Evolutionary conservation across 2,113 vertebrate species (phyloP).

Genomic region (Halcyon senegalensis): DNA sequence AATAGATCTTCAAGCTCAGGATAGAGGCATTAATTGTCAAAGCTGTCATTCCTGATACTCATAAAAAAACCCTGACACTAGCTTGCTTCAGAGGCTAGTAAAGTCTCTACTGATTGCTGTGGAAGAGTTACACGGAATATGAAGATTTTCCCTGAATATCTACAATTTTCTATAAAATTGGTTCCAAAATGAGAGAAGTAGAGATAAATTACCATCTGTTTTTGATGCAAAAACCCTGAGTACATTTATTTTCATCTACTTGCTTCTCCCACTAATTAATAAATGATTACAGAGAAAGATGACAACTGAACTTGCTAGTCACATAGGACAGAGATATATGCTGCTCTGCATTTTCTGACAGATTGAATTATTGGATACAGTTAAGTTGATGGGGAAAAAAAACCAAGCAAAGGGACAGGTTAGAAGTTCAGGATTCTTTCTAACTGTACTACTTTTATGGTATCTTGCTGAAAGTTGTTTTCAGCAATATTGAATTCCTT

Average conservation of each 20-base stretch:
- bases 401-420: background rate
- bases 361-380: background rate
- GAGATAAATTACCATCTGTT: background rate
- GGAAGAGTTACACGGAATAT: background rate
- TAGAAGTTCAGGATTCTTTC: conserved; percentile 10
- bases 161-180: background rate
- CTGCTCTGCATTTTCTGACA: background rate
- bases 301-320: conserved; percentile 10
- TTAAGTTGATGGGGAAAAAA: background rate
- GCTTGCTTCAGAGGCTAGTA: background rate
- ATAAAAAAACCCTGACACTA: background rate
- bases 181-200: background rate
- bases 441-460: background rate
- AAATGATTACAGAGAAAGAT: conserved; percentile 8
- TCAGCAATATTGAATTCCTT: background rate
- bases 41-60: background rate
- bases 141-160: background rate
- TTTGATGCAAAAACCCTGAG: background rate
- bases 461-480: background rate
- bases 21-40: background rate
- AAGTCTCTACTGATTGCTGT: background rate
- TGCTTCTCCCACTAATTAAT: conserved; percentile 32
- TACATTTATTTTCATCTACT: conserved; percentile 26
- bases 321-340: background rate
- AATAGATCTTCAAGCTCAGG: background rate